These are phyloP conservation scores for Xenopus petersii DNA, from an alignment of 2,797 vertebrate species.

Conservation along the genomic window DNA sequence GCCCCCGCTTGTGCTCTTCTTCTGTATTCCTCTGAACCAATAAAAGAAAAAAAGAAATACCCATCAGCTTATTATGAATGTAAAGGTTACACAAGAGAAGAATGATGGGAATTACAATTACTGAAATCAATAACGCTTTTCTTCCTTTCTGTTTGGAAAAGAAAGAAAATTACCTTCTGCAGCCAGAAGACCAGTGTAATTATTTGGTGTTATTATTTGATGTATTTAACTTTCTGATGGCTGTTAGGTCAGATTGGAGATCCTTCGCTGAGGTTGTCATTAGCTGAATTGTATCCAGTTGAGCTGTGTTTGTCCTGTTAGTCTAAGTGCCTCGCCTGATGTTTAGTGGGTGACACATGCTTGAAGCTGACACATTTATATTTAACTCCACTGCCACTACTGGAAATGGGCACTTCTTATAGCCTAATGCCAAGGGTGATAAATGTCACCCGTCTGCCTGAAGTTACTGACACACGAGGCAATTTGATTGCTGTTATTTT, in stretches of 20 bases:
- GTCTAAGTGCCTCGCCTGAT: conserved; percentile 27
- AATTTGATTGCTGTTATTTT: too few species aligned
- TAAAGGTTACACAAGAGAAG: conserved; percentile 43
- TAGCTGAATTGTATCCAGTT: conserved; percentile 42
- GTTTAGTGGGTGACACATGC: conserved; percentile 11
- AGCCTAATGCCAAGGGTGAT: too few species aligned
- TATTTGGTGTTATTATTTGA: conserved; percentile 56
- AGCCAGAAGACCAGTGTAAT: conserved; percentile 23
- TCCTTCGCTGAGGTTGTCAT: conserved; percentile 29
- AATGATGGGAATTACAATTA: conserved; percentile 47
- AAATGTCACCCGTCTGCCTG: too few species aligned
- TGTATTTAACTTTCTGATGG: conserved; percentile 56
- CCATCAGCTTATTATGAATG: conserved; percentile 41
- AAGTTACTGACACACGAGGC: too few species aligned
- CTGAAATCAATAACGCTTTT: conserved; percentile 44
- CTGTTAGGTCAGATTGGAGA: conserved; percentile 41
- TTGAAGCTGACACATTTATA: conserved; percentile 38
- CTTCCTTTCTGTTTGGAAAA: conserved; percentile 42
- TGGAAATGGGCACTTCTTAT: too few species aligned
- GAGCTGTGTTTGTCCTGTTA: conserved; percentile 42
- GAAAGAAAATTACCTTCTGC: conserved; percentile 42
- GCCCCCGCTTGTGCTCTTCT: conserved; percentile 2
- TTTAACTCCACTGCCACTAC: conserved; percentile 22
- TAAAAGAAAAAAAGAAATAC: conserved; percentile 10
- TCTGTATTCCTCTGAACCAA: conserved; percentile 9